phyloP scores from a whole-genome alignment of 53 echinoderm and acorn worm genomes.

The Actinopyga echinites region DNA sequence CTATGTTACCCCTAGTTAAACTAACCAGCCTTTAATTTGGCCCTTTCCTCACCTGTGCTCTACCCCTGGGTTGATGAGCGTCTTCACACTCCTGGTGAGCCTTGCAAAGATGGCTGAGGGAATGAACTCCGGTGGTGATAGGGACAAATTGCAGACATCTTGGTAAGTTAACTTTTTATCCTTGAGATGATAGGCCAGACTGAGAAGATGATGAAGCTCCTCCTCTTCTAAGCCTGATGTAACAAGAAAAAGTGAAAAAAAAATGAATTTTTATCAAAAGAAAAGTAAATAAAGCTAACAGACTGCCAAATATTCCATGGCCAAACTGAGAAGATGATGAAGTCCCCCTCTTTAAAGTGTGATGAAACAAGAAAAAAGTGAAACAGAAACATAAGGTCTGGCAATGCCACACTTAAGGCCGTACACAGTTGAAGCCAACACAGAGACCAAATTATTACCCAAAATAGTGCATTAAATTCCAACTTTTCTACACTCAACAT shows the following conservation, averaged over 20 bases:
- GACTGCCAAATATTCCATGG: too few relatives aligned
- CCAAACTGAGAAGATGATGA: too few relatives aligned
- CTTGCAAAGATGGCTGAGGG: constrained; percentile 80
- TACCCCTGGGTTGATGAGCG: constrained; percentile 77
- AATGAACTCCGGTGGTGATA: constrained; percentile 64
- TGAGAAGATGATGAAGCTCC: constrained; percentile 86
- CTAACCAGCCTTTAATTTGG: neutral
- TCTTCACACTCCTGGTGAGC: constrained; percentile 72
- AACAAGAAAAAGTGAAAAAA: neutral
- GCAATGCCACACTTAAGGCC: too few relatives aligned
- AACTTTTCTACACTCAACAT: too few relatives aligned
- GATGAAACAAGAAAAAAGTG: too few relatives aligned
- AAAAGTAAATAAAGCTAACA: too few relatives aligned
- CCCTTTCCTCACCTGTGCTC: constrained; percentile 72
- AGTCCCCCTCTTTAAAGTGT: too few relatives aligned
- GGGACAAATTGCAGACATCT: constrained; percentile 47
- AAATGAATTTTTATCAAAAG: neutral
- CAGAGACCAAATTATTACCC: too few relatives aligned
- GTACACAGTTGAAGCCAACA: too few relatives aligned
- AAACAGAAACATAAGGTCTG: too few relatives aligned
- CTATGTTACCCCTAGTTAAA: neutral
- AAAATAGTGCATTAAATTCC: too few relatives aligned
- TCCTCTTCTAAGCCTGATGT: constrained; percentile 78
- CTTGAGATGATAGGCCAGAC: constrained; percentile 61
- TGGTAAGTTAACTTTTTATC: constrained; percentile 67